Conservation (phyloP, 2,888 invertebrate genomes). For the Spodoptera exigua region DNA sequence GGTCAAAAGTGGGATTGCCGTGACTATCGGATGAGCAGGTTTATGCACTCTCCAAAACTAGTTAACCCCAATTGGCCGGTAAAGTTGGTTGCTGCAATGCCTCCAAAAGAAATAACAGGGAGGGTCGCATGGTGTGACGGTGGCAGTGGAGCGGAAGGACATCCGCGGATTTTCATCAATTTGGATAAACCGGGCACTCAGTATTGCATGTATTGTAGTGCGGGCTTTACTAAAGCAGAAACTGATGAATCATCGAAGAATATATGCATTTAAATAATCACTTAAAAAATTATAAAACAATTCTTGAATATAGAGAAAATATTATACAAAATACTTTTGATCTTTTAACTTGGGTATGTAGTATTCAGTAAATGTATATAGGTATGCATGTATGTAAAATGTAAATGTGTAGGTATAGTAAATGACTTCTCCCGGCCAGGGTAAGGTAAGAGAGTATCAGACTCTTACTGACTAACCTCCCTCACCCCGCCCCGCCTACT, state of each 20-base stretch:
- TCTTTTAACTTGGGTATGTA: no score
- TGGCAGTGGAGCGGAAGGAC: constrained; percentile 31
- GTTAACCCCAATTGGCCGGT: constrained; percentile 31
- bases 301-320: no score
- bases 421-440: no score
- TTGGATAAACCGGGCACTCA: constrained; percentile 37
- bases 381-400: no score
- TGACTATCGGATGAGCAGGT: constrained; percentile 36
- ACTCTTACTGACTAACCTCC: no score
- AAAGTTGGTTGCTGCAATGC: not conserved
- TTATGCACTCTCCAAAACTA: constrained; percentile 24
- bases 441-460: no score
- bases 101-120: constrained; percentile 6
- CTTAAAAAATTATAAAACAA: no score
- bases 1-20: constrained; percentile 31
- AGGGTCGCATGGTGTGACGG: constrained; percentile 37
- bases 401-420: no score
- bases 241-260: not conserved
- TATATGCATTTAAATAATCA: no score
- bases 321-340: no score
- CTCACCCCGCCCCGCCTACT: no score
- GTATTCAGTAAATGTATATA: no score
- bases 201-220: constrained; percentile 32
- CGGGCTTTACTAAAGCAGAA: constrained; percentile 2
- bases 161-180: constrained; percentile 40